Percentiles rank a stretch among this genome's conserved stretches.
phyloP scores from a whole-genome alignment of 2,113 vertebrate species.

The Paedocypris sp. region DNA sequence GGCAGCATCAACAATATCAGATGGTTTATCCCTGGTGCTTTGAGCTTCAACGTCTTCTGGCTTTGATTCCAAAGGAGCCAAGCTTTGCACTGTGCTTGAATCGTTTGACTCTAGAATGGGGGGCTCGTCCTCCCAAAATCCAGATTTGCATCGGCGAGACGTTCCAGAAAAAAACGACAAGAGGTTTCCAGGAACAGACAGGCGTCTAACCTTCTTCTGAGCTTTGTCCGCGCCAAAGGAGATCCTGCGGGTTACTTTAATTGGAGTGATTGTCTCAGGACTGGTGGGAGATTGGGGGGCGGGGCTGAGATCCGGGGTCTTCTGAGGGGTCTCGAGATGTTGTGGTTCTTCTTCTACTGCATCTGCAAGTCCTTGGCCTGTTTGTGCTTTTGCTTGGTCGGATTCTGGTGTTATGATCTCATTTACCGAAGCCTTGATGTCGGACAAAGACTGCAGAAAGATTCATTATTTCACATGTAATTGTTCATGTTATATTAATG shows the following conservation, averaged over 20 bases:
- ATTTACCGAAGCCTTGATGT: neutral
- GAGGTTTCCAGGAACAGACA: conserved; percentile 35
- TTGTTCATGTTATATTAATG: too few species aligned
- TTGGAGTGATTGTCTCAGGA: neutral
- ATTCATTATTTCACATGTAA: too few species aligned
- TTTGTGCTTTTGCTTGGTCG: neutral
- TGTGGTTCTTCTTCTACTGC: neutral
- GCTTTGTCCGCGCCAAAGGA: conserved; percentile 28
- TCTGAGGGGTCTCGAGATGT: neutral
- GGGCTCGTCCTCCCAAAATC: conserved; percentile 32
- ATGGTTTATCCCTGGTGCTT: neutral
- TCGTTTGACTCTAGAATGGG: neutral
- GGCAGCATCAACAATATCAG: neutral
- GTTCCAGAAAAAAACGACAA: conserved; percentile 27
- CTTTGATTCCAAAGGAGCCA: neutral
- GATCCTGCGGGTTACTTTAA: conserved; percentile 18
- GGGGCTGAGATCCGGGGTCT: neutral
- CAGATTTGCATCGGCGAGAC: conserved; percentile 34
- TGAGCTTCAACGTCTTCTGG: neutral
- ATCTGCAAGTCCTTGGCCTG: too few species aligned
- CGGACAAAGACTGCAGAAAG: conserved; percentile 28
- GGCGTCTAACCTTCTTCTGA: conserved; percentile 34
- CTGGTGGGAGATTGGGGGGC: neutral
- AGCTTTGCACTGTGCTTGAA: neutral
- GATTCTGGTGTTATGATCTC: neutral